phyloP scores from a whole-genome alignment of 2,113 vertebrate genomes.

The Eublepharis macularius region DNA sequence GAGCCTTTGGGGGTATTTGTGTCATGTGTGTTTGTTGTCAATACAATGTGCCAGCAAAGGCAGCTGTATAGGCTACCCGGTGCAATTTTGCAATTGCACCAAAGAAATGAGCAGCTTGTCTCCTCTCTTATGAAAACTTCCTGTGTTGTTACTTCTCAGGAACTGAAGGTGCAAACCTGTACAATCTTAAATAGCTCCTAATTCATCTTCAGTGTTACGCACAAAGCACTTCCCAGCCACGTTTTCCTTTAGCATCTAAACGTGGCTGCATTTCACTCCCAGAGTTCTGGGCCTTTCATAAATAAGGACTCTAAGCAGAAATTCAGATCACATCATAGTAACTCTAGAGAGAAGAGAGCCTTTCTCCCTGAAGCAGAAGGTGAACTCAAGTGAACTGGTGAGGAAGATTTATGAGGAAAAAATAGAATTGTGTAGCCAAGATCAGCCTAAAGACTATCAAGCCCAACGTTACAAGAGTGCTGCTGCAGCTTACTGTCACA shows the following conservation, averaged over 20 bases:
- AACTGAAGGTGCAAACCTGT: no score
- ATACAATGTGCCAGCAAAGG: neutral
- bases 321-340: neutral
- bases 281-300: neutral
- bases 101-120: neutral
- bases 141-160: no score
- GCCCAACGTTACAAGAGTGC: neutral
- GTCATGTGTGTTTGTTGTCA: neutral
- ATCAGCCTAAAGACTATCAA: neutral
- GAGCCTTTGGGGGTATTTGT: neutral
- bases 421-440: neutral
- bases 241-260: neutral
- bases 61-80: neutral
- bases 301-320: neutral
- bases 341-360: neutral
- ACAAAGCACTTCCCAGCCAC: neutral
- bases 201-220: neutral
- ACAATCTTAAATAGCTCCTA: neutral
- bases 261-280: neutral
- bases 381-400: neutral
- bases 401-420: neutral
- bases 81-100: neutral
- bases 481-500: neutral
- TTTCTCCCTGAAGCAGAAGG: neutral
- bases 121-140: neutral